Conservation (phyloP, 2,888 invertebrate species). For the Eupithecia vulgata region DNA sequence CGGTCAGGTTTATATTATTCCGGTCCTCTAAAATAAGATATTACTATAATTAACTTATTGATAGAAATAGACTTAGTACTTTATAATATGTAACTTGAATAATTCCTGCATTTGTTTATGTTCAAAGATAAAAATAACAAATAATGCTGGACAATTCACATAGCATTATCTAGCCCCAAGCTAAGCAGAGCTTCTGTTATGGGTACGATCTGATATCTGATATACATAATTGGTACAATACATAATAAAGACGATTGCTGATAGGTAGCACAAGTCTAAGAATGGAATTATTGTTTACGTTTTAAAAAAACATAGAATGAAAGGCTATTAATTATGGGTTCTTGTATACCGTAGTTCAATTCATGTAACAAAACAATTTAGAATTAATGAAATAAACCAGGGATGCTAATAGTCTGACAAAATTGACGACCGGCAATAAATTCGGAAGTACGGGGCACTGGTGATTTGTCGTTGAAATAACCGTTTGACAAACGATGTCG, state of each 20-base stretch:
- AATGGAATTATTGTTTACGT: background rate
- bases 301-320: background rate
- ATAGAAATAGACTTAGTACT: background rate
- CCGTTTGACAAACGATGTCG: slow-evolving; percentile 60
- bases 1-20: slow-evolving; percentile 6
- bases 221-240: no score
- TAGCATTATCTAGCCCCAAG: no score
- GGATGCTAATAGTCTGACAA: slow-evolving; percentile 37
- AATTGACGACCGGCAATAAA: slow-evolving; percentile 68
- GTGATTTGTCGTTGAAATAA: slow-evolving; percentile 67
- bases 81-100: no score
- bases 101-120: no score
- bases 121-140: no score
- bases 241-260: no score
- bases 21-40: slow-evolving; percentile 1
- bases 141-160: no score
- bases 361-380: background rate
- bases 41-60: background rate
- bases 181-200: no score
- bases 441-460: slow-evolving; percentile 64
- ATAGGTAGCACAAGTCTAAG: background rate
- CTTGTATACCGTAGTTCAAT: background rate
- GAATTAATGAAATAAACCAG: background rate
- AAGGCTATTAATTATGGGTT: background rate
- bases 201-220: no score